A percentile compares a stretch with the other conserved stretches of the same genome.
Evolutionary conservation across 2,797 vertebrate genomes (phyloP).

Genomic region (Diceros bicornis): DNA sequence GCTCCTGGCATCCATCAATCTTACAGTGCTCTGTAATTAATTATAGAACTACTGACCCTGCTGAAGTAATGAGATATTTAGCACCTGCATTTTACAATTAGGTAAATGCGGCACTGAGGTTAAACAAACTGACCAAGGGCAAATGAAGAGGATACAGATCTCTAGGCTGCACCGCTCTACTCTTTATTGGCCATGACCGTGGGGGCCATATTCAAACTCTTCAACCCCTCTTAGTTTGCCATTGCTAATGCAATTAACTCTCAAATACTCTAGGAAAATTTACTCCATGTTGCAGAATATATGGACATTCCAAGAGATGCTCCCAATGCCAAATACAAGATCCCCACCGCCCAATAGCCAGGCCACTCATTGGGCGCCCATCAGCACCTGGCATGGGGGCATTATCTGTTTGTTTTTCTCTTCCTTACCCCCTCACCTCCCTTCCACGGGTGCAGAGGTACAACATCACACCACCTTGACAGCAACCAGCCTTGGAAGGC

Average conservation of each 20-base stretch:
- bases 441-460: accelerated
- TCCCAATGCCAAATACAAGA: not conserved
- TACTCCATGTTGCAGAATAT: not conserved
- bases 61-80: not conserved
- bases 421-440: not conserved
- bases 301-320: not conserved
- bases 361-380: not conserved
- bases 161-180: not conserved
- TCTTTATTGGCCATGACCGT: not conserved
- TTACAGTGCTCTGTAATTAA: not conserved
- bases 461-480: not conserved
- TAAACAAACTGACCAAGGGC: not conserved
- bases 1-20: not conserved
- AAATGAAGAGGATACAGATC: not conserved
- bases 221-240: not conserved
- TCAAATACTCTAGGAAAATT: not conserved
- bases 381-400: not conserved
- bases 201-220: not conserved
- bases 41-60: not conserved
- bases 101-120: not conserved
- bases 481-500: not conserved
- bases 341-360: not conserved
- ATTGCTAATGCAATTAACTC: not conserved
- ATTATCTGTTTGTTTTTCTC: not conserved
- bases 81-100: not conserved